Evolutionary conservation across 2,797 vertebrate species (phyloP).

Genomic region (Lacerta viridis): DNA sequence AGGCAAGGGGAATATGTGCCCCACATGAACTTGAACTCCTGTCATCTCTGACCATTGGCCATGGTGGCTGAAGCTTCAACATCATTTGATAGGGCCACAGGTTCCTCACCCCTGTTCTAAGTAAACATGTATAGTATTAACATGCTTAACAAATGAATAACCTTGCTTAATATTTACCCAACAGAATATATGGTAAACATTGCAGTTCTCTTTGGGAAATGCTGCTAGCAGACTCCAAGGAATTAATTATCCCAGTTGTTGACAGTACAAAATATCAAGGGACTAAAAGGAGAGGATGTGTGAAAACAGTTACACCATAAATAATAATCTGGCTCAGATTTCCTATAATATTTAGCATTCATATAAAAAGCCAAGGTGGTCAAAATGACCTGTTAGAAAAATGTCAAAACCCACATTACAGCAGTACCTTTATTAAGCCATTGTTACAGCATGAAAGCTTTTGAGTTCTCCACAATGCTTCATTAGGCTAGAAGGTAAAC

Average conservation of each 20-base stretch:
- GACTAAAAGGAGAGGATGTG: conserved; percentile 64
- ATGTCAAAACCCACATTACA: background rate
- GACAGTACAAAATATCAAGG: conserved; percentile 67
- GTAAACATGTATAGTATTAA: background rate
- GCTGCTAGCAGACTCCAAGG: conserved; percentile 62
- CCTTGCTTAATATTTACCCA: conserved; percentile 29
- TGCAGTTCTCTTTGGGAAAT: conserved; percentile 55
- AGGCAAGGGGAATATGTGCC: too few relatives aligned
- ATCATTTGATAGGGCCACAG: background rate
- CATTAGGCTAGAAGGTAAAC: too few relatives aligned
- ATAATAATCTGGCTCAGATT: conserved; percentile 51
- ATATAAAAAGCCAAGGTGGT: background rate
- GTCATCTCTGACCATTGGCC: too few relatives aligned
- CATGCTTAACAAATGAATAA: background rate
- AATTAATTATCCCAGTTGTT: conserved; percentile 76
- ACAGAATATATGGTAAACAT: conserved; percentile 42
- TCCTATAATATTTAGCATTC: background rate
- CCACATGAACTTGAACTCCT: too few relatives aligned
- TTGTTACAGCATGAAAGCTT: too few relatives aligned
- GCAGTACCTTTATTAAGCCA: background rate
- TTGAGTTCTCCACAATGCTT: too few relatives aligned
- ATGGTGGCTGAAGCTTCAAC: too few relatives aligned
- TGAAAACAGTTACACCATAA: conserved; percentile 71
- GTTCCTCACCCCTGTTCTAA: background rate
- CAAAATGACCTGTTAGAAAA: too few relatives aligned